Evolutionary conservation across 2,888 invertebrate species (phyloP).

Genomic region (Eupithecia pulchellata): DNA sequence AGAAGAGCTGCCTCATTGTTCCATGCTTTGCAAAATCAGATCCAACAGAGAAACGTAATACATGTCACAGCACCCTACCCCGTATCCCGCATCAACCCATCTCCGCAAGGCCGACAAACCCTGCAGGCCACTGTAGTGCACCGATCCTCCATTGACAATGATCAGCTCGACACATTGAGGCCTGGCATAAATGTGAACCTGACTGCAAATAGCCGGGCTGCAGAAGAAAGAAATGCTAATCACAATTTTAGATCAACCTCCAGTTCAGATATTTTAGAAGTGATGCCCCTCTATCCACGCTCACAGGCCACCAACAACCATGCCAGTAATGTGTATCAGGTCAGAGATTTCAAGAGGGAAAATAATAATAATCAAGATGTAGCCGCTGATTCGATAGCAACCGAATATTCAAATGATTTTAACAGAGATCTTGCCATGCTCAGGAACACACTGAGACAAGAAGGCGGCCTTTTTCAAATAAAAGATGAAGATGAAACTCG

Average conservation of each 20-base stretch:
- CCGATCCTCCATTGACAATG: conserved; percentile 77
- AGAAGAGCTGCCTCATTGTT: conserved; percentile 94
- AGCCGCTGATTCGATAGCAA: conserved; percentile 55
- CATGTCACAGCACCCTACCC: conserved; percentile 73
- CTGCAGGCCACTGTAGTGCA: conserved; percentile 76
- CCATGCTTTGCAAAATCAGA: conserved; percentile 93
- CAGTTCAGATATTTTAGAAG: conserved; percentile 83
- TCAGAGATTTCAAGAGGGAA: conserved; percentile 83
- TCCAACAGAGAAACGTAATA: conserved; percentile 87
- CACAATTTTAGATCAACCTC: conserved; percentile 82
- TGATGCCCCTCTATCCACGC: conserved; percentile 81
- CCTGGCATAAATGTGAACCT: conserved; percentile 61
- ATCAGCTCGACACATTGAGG: conserved; percentile 62
- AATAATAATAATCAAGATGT: conserved; percentile 76
- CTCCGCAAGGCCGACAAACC: conserved; percentile 72
- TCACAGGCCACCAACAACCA: conserved; percentile 68
- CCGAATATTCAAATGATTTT: conserved; percentile 78
- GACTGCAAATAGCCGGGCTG: conserved; percentile 53
- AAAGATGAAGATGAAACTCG: conserved; percentile 76
- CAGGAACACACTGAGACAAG: conserved; percentile 69
- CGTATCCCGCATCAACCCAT: conserved; percentile 70
- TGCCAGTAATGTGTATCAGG: conserved; percentile 84
- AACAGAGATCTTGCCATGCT: conserved; percentile 76
- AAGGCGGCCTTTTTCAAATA: conserved; percentile 68
- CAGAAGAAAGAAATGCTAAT: conserved; percentile 55